phyloP scores from a whole-genome alignment of 2,113 vertebrate species.

The Dipodomys stephensi region DNA sequence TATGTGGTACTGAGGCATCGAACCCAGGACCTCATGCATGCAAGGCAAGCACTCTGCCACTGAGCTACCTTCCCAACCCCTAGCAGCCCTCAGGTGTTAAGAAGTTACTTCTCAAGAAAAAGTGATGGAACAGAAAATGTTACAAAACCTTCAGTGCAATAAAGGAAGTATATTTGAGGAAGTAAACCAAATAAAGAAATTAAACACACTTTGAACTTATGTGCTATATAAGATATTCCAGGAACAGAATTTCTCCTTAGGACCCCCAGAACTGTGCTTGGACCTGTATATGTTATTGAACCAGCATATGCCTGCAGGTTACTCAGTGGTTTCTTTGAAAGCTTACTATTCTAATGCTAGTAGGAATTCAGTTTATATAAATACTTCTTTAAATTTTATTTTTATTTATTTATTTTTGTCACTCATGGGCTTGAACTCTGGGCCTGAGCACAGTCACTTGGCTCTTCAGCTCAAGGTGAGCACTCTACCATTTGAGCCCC shows the following conservation, averaged over 20 bases:
- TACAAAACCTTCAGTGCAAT: neutral
- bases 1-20: too few species aligned
- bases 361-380: slow-evolving; percentile 8
- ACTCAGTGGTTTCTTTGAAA: neutral
- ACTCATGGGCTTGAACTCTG: too few species aligned
- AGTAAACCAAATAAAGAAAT: slow-evolving; percentile 14
- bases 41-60: too few species aligned
- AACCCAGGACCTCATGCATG: too few species aligned
- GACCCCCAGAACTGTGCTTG: neutral
- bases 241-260: slow-evolving; percentile 8
- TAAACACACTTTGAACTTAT: neutral
- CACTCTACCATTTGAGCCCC: too few species aligned
- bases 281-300: neutral
- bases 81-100: neutral
- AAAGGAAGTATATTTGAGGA: slow-evolving; percentile 27
- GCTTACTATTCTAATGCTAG: slow-evolving; percentile 1
- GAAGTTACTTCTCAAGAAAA: slow-evolving; percentile 19
- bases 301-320: slow-evolving; percentile 3
- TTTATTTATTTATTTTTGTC: too few species aligned
- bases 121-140: neutral
- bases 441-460: too few species aligned
- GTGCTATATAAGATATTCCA: neutral
- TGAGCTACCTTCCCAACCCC: too few species aligned
- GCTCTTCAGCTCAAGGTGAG: too few species aligned
- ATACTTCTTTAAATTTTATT: too few species aligned